These are phyloP conservation scores for Dolichallabes microphthalmus DNA, from an alignment of 2,113 vertebrate species.

Conservation along the genomic window DNA sequence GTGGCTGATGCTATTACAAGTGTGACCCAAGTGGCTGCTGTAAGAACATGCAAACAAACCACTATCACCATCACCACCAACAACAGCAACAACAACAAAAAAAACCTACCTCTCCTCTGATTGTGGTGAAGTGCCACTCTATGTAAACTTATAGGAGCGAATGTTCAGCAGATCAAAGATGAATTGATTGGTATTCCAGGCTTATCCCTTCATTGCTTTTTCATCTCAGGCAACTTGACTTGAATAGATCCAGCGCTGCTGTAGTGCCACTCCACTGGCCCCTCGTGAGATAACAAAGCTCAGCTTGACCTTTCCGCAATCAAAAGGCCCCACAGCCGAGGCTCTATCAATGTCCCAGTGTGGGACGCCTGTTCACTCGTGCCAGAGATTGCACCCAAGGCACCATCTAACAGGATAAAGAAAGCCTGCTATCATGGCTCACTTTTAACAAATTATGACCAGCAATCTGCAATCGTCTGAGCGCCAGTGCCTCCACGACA, in stretches of 20 bases:
- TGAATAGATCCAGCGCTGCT: constrained; percentile 31
- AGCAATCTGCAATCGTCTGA: constrained; percentile 46
- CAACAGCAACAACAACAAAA: background rate
- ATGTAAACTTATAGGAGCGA: constrained; percentile 23
- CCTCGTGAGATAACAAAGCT: constrained; percentile 50
- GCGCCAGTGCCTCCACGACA: constrained; percentile 1
- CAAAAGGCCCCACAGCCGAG: constrained; percentile 54
- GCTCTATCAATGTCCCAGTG: constrained; percentile 54
- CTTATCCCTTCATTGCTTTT: constrained; percentile 27
- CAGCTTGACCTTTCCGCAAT: constrained; percentile 60
- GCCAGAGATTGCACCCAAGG: constrained; percentile 52
- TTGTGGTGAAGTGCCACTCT: constrained; percentile 34
- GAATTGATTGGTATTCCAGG: constrained; percentile 48
- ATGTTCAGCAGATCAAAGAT: constrained; percentile 38
- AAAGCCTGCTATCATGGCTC: constrained; percentile 51
- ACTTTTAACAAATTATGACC: constrained; percentile 50
- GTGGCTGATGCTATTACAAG: constrained; percentile 14
- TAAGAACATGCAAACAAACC: constrained; percentile 26
- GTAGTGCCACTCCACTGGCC: constrained; percentile 34
- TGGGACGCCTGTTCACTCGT: constrained; percentile 41
- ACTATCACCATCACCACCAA: background rate
- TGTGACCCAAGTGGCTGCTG: background rate
- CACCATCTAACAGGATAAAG: constrained; percentile 55
- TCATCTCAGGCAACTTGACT: constrained; percentile 40
- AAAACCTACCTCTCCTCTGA: background rate